These are phyloP conservation scores for Stylophora pistillata DNA, from an alignment of 64 coral and sea anemone species.

Conservation along the genomic window DNA sequence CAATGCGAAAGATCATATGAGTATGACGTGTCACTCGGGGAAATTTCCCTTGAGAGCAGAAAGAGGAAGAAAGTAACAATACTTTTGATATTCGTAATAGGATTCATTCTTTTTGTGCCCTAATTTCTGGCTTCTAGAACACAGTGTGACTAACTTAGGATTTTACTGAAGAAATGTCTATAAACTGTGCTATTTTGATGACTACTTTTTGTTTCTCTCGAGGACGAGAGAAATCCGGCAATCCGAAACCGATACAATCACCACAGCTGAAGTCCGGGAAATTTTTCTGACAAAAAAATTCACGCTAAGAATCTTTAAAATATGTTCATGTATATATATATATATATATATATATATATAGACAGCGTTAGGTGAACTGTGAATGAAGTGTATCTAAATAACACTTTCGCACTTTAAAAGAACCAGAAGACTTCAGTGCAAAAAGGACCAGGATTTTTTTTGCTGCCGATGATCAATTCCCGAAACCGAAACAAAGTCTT, in stretches of 20 bases:
- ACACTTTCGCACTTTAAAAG: conserved; percentile 1
- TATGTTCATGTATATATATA: not conserved
- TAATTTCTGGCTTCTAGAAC: not conserved
- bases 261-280: not conserved
- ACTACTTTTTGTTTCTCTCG: not conserved
- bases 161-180: not conserved
- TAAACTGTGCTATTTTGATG: conserved; percentile 3
- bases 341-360: too few species aligned
- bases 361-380: not conserved
- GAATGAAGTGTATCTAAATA: not conserved
- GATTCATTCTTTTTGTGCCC: not conserved
- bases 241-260: not conserved
- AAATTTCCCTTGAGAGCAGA: too few species aligned
- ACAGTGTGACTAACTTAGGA: not conserved
- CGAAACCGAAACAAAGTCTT: too few species aligned
- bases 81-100: not conserved
- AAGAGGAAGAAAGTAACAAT: too few species aligned
- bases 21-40: too few species aligned
- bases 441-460: not conserved
- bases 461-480: not conserved
- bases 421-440: not conserved
- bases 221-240: not conserved
- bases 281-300: not conserved
- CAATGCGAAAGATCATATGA: too few species aligned
- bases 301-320: not conserved